Conservation (phyloP, 1,140 invertebrate genomes). For the Drosophila chauvacae region DNA sequence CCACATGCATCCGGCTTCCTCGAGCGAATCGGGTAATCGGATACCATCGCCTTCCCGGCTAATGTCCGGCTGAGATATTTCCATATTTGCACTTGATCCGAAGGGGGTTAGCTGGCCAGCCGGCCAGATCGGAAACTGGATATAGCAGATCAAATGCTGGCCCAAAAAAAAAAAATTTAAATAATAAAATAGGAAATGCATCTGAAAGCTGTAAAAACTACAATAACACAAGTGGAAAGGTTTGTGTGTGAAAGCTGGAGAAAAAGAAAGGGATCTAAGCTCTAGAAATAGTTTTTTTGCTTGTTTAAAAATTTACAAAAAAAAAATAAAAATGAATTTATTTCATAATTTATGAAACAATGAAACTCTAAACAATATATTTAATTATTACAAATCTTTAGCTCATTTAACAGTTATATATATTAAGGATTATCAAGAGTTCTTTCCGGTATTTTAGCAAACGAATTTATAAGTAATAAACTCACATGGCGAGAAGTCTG, state of each 20-base stretch:
- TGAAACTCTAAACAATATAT: too few species aligned
- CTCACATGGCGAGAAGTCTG: too few species aligned
- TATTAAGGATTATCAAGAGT: background rate
- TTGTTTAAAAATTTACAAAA: background rate
- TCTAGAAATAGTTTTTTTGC: background rate
- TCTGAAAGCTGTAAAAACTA: background rate
- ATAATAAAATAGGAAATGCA: background rate
- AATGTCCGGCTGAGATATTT: constrained; percentile 8
- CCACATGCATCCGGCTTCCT: constrained; percentile 42
- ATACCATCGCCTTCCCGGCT: constrained; percentile 11
- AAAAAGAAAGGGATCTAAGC: background rate
- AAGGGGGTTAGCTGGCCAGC: constrained; percentile 28
- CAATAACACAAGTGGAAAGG: background rate
- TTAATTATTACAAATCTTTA: too few species aligned
- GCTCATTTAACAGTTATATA: too few species aligned
- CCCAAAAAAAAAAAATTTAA: background rate
- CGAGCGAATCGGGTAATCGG: constrained; percentile 58
- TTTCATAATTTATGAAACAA: background rate
- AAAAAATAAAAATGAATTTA: background rate
- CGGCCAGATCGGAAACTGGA: constrained; percentile 20
- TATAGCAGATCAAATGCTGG: constrained; percentile 16
- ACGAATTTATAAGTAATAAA: too few species aligned
- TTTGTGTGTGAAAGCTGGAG: background rate
- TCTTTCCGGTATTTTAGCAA: background rate
- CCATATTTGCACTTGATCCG: constrained; percentile 20